Evolutionary conservation across 2,888 invertebrate species (phyloP), one percentile per base, ranked within the genome.

Genomic region (Epistrophella euchroma): DNA sequence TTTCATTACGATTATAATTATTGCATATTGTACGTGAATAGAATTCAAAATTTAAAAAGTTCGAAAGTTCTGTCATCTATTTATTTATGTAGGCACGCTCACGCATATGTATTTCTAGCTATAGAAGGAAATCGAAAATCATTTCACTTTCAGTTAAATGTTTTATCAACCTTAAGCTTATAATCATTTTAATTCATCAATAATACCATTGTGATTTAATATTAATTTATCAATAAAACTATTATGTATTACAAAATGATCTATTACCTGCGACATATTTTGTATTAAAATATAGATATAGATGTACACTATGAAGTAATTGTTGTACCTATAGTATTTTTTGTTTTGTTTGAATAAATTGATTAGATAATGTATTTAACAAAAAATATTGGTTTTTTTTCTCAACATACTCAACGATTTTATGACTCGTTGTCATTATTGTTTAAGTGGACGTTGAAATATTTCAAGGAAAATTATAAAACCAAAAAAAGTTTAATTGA

Each of bases 401-500:
- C 47, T 19, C 19, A 66, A 17, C 15, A 32, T 32, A 15, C n/a
- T 25, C 13, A 47, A 32, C 9, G 3, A 19, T 32, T 47, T 32
- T 71, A 70, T 74, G 70, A 83, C 37, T 74, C 73, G 77, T 73
- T 83, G 25, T 43, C 28, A 62, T 37, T 15, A 22, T 37, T 72
- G 71, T 76, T 72, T 56, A 60, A 15, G 45, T 50, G 47, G 40
- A 68, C 68, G 73, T 74, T 77, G 66, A 62, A 62, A 70, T 78
- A 40, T 66, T 70, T 74, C 58, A 60, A 72, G 76, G 72, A 43
- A 50, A 71, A 71, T 76, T 58, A 15, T 10, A 56, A 52, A n/a
- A 25, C 32, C 22, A 32, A 32, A 28, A 55, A 28, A 55, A 40
- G 35, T 68, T 45, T 45, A 66, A 77, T 66, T 71, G 81, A 66